These are phyloP conservation scores for Drosophila azteca DNA, from an alignment of 1,140 invertebrate species.

Conservation along the genomic window DNA sequence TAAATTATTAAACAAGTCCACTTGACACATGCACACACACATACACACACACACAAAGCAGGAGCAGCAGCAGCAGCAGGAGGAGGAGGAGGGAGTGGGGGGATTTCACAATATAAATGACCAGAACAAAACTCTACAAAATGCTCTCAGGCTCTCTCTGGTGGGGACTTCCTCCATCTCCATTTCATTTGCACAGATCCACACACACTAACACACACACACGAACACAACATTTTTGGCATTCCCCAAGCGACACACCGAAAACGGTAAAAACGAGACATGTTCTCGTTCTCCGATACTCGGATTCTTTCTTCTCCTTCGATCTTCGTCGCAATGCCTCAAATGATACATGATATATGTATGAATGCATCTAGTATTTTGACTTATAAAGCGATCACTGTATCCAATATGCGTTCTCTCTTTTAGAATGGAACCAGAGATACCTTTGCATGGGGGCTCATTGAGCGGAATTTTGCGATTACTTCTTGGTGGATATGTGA, in stretches of 20 bases:
- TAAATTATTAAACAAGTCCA: slow-evolving; percentile 82
- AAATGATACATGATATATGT: slow-evolving; percentile 66
- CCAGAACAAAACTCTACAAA: slow-evolving; percentile 78
- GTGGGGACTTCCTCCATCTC: slow-evolving; percentile 1
- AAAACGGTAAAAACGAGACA: slow-evolving; percentile 74
- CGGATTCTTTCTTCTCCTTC: slow-evolving; percentile 4
- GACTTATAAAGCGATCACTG: slow-evolving; percentile 69
- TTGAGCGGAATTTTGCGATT: no score
- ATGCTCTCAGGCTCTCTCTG: slow-evolving; percentile 44
- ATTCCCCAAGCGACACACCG: slow-evolving; percentile 58
- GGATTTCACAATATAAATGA: slow-evolving; percentile 73
- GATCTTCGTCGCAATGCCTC: slow-evolving; percentile 36
- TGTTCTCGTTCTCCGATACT: slow-evolving; percentile 18
- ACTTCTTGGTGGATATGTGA: no score
- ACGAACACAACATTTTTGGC: slow-evolving; percentile 70
- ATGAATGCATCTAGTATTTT: slow-evolving; percentile 3
- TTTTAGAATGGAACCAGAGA: no score
- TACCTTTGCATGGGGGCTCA: no score
- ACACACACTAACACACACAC: slow-evolving; percentile 30
- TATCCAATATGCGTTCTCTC: neutral
- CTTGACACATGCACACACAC: slow-evolving; percentile 74
- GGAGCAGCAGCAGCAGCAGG: neutral
- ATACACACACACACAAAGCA: slow-evolving; percentile 23
- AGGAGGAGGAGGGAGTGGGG: slow-evolving; percentile 19
- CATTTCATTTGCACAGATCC: slow-evolving; percentile 25